phyloP scores from a whole-genome alignment of 1,140 invertebrate genomes.

The Drosophila albomicans region DNA sequence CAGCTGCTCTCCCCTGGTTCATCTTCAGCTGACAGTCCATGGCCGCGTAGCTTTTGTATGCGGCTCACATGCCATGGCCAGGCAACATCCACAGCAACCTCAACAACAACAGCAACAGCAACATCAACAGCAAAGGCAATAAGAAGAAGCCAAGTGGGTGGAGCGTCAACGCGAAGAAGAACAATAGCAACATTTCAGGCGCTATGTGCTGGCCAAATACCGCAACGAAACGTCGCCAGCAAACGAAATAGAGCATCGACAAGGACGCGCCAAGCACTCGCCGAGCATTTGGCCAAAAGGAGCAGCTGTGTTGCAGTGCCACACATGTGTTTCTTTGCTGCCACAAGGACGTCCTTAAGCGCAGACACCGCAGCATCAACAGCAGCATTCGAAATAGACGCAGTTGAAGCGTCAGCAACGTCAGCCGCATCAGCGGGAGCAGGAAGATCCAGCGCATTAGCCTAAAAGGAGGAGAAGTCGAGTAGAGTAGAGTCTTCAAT shows the following conservation, averaged over 20 bases:
- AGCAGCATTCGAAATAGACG: slow-evolving; percentile 16
- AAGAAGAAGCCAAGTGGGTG: neutral
- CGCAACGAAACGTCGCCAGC: slow-evolving; percentile 30
- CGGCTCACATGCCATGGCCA: slow-evolving; percentile 36
- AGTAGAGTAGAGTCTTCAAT: slow-evolving; percentile 14
- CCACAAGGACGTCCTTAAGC: slow-evolving; percentile 75
- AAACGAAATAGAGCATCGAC: slow-evolving; percentile 26
- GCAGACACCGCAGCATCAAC: slow-evolving; percentile 48
- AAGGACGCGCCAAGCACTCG: neutral
- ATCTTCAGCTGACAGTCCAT: slow-evolving; percentile 25
- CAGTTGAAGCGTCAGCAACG: neutral
- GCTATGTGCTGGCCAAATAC: slow-evolving; percentile 67
- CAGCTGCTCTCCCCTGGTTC: too few species aligned
- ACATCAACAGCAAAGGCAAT: slow-evolving; percentile 13
- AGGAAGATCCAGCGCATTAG: slow-evolving; percentile 22
- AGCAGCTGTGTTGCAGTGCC: slow-evolving; percentile 49
- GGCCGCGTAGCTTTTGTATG: slow-evolving; percentile 51
- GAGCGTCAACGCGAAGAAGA: slow-evolving; percentile 14
- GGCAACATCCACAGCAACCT: slow-evolving; percentile 14
- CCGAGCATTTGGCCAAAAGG: slow-evolving; percentile 20
- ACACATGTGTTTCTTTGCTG: slow-evolving; percentile 76
- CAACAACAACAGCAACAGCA: slow-evolving; percentile 11
- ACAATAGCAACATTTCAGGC: slow-evolving; percentile 38
- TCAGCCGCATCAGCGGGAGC: slow-evolving; percentile 12
- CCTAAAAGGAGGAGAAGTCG: neutral